Percentiles rank a stretch among this genome's conserved stretches.
Conservation (phyloP, 2,888 invertebrate genomes). For the Diploptera punctata region DNA sequence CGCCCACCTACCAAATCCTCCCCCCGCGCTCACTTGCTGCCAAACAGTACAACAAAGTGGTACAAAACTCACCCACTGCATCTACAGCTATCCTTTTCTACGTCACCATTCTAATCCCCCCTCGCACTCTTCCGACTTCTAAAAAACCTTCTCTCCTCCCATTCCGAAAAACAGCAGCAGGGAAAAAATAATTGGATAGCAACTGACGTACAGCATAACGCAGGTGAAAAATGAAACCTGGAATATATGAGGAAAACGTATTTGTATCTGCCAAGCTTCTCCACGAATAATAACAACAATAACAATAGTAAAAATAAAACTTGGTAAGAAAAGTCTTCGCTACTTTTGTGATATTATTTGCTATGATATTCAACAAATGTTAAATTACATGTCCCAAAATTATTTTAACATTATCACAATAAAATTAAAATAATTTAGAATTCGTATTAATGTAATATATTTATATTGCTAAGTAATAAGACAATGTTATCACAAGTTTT, state of each 20-base stretch:
- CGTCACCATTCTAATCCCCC: constrained; percentile 1
- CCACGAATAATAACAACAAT: not conserved
- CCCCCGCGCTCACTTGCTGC: not conserved
- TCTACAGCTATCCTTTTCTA: not conserved
- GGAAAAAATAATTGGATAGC: constrained; percentile 44
- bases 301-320: constrained; percentile 12
- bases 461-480: too few relatives aligned
- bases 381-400: too few relatives aligned
- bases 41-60: not conserved
- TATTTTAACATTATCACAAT: too few relatives aligned
- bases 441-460: too few relatives aligned
- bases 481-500: too few relatives aligned
- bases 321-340: constrained; percentile 29
- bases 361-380: too few relatives aligned
- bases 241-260: constrained; percentile 45
- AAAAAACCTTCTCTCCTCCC: constrained; percentile 6
- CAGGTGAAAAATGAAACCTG: constrained; percentile 45
- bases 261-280: constrained; percentile 44
- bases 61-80: constrained; percentile 10
- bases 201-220: constrained; percentile 42
- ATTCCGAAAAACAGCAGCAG: constrained; percentile 31
- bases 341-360: too few relatives aligned
- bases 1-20: not conserved
- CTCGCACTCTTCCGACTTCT: constrained; percentile 2
- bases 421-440: too few relatives aligned